phyloP scores from a whole-genome alignment of 2,113 vertebrate species.

The Phocoena phocoena region DNA sequence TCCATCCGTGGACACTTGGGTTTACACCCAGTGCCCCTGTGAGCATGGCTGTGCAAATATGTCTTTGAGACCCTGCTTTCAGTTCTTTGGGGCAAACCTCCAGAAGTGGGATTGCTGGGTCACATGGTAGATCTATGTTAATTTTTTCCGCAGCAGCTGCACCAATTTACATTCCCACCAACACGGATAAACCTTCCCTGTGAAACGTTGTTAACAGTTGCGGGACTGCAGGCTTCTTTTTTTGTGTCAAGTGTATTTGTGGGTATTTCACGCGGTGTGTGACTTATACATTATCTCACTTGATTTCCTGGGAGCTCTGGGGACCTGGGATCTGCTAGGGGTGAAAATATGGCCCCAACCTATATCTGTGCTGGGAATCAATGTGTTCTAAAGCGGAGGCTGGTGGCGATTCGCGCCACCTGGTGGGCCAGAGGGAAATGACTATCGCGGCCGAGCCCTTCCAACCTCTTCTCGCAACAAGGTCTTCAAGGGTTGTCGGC shows the following conservation, averaged over 20 bases:
- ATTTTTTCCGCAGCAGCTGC: not conserved
- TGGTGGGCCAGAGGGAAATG: not conserved
- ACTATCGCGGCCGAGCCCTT: fast-evolving
- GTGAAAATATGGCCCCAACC: fast-evolving
- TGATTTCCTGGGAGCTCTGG: not conserved
- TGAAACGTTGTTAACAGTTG: too few relatives aligned
- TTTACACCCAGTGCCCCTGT: fast-evolving
- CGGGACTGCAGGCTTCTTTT: not conserved
- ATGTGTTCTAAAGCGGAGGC: not conserved
- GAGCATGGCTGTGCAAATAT: not conserved
- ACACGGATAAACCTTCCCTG: not conserved
- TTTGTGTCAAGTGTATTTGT: fast-evolving
- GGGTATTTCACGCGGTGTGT: too few relatives aligned
- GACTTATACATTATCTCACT: fast-evolving
- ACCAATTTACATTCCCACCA: not conserved
- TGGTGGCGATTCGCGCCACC: not conserved
- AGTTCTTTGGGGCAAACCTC: not conserved
- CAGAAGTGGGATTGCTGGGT: not conserved
- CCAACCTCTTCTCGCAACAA: fast-evolving
- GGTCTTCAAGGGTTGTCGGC: not conserved
- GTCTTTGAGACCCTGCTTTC: not conserved
- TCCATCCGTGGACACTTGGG: fast-evolving
- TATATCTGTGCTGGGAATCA: fast-evolving
- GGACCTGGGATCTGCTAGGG: fast-evolving
- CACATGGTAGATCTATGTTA: not conserved